These are phyloP conservation scores for Microplitis demolitor DNA, from an alignment of 1,140 invertebrate species.

Conservation along the genomic window DNA sequence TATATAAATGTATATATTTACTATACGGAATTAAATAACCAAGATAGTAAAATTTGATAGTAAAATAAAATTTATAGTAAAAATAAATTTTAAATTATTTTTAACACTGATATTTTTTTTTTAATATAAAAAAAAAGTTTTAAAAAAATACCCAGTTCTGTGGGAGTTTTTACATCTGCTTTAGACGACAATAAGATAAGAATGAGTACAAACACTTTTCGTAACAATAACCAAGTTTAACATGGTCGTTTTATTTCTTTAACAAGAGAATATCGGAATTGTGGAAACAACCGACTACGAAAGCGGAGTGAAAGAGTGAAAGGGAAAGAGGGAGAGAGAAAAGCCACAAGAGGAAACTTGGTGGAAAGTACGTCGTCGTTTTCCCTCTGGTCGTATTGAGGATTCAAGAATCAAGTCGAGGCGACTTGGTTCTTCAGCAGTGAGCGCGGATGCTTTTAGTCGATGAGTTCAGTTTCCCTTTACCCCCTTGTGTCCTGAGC, in stretches of 20 bases:
- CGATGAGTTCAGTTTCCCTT: slow-evolving; percentile 59
- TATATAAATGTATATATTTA: background rate
- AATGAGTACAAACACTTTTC: background rate
- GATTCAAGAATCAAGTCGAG: slow-evolving; percentile 46
- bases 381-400: slow-evolving; percentile 23
- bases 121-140: background rate
- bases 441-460: slow-evolving; percentile 59
- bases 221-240: background rate
- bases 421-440: slow-evolving; percentile 36
- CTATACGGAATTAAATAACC: too few relatives aligned
- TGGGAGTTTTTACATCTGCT: background rate
- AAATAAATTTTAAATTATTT: too few relatives aligned
- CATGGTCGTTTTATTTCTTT: background rate
- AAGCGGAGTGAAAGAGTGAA: background rate
- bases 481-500: slow-evolving; percentile 37
- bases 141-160: too few relatives aligned
- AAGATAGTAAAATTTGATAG: too few relatives aligned
- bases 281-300: background rate
- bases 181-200: background rate
- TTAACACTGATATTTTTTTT: too few relatives aligned
- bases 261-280: slow-evolving; percentile 1
- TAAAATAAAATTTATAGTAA: too few relatives aligned
- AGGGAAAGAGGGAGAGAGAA: background rate
- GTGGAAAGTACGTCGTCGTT: background rate
- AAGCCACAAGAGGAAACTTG: slow-evolving; percentile 5